Evolutionary conservation across 2,113 vertebrate genomes (phyloP).

Genomic region (Sporophila hypoxantha): DNA sequence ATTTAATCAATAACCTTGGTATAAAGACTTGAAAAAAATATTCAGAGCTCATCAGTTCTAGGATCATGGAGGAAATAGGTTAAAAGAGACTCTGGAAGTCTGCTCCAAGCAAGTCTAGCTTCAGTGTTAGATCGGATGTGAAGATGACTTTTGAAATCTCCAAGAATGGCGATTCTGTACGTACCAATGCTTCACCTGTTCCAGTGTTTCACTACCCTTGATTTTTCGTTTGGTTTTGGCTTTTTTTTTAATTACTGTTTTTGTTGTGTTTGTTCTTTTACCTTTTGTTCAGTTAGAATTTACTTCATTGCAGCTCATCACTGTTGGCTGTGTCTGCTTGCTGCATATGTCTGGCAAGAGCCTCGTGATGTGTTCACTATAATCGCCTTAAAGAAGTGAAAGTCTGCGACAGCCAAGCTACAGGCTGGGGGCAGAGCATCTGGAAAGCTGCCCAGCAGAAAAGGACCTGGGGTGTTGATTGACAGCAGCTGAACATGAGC

Average conservation of each 20-base stretch:
- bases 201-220: background rate
- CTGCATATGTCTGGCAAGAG: background rate
- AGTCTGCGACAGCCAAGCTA: rapidly evolving
- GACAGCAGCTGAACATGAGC: background rate
- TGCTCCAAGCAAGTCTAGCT: background rate
- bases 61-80: background rate
- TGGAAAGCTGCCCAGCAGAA: background rate
- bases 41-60: background rate
- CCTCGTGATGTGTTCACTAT: background rate
- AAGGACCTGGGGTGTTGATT: background rate
- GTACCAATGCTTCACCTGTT: background rate
- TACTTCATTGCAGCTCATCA: background rate
- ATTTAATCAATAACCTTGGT: background rate
- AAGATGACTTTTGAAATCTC: background rate
- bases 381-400: background rate
- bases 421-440: background rate
- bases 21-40: background rate
- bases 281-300: background rate
- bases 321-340: background rate
- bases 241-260: background rate
- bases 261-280: background rate
- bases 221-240: background rate
- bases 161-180: background rate
- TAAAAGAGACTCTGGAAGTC: background rate
- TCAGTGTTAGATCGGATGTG: background rate